These are phyloP conservation scores for Acanthosepion esculentum DNA, from an alignment of 2,888 invertebrate species.

Conservation along the genomic window DNA sequence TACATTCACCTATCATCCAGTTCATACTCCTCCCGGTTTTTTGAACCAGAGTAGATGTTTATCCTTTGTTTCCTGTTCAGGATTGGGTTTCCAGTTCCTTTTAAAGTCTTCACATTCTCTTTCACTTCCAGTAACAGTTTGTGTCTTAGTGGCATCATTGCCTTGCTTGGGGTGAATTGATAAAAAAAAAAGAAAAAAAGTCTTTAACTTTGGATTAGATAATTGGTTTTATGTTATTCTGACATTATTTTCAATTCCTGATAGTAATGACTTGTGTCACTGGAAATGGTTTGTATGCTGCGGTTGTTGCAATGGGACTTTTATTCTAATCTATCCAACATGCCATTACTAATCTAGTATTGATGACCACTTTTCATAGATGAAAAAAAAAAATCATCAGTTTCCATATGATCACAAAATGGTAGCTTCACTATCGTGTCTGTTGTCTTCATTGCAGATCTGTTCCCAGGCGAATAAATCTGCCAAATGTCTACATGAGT, in stretches of 20 bases:
- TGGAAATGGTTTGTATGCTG: background rate
- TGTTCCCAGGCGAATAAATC: background rate
- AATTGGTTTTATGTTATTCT: background rate
- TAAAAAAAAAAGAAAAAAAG: no score
- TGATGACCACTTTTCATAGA: background rate
- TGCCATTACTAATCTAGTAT: background rate
- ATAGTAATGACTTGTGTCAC: background rate
- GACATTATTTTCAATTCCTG: background rate
- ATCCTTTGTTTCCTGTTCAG: no score
- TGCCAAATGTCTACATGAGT: background rate
- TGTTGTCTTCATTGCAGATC: background rate
- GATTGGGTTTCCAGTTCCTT: no score
- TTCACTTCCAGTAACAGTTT: no score
- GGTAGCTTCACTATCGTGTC: background rate
- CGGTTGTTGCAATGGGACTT: background rate
- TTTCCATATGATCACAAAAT: no score
- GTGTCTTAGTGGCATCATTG: no score
- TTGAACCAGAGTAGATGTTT: no score
- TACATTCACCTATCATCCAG: no score
- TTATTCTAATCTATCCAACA: background rate
- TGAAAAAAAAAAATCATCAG: background rate
- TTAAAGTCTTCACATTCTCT: no score
- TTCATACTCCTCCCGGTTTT: no score
- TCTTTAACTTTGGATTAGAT: background rate
- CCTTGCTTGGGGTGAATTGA: no score